Base-by-base conservation (phyloP, 92 coral and sea anemone genomes). In the Palythoa caribaeorum region DNA sequence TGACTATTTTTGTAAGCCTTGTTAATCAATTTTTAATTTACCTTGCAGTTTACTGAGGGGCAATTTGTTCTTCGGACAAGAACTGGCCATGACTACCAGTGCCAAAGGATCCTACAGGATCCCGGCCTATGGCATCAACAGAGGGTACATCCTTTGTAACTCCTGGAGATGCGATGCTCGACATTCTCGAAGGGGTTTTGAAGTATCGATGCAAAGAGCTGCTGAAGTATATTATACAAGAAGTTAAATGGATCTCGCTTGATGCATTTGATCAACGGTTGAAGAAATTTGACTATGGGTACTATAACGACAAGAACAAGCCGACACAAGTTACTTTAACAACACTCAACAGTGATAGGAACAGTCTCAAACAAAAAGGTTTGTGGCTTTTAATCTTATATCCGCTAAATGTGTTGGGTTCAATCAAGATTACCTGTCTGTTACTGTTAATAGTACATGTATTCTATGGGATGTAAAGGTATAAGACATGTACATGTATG, bases 91-190 rank as follows among this genome's bases (percentile, higher is more conserved):
- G 84, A 79, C 50, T 71, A 51, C 1, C 94, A 93, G 40, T 93
- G 96, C 74, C 80, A 88, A 16, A 84, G 78, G 13, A 44, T 91
- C 1, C 50, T 35, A 78, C 53, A 37, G 55, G 47, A n/a, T 65
- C 62, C 59, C 1, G 76, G 88, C 38, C 71, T 92, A 92, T 89
- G 92, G 92, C 38, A 71, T 92, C 2, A 78, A 65, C 53, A 9
- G 90, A 37, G 38, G 70, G 44, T 84, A 93, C 2, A 44, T 84
- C 14, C 77, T 88, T 11, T 83, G 87, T 53, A 73, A 84, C 16
- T 88, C 93, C 93, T 71, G 90, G 89, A 17, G 95, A 93, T 93
- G 93, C 90, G 2, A 93, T 93, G 95, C 96, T 91, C 88, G 96
- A 93, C 69, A 50, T 91, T 13, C 76, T 93, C 17, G 93, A 93